phyloP scores from a whole-genome alignment of 2,797 vertebrate species.

The Odontamblyopus lacepedii region DNA sequence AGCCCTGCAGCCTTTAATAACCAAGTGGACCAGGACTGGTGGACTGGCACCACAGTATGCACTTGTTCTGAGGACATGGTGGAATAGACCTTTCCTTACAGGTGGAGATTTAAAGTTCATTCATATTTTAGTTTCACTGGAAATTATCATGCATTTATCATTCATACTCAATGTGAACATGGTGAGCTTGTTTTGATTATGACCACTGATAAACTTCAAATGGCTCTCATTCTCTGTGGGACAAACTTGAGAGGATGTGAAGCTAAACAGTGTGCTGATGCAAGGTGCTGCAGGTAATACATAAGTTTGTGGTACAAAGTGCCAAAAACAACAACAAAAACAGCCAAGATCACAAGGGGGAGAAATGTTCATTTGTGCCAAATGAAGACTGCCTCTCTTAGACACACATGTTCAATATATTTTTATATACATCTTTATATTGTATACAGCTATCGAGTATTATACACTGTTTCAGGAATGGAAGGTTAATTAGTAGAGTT shows the following conservation, averaged over 20 bases:
- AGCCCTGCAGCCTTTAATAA: slow-evolving; percentile 45
- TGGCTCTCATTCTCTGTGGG: neutral
- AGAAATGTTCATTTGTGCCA: neutral
- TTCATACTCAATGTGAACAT: neutral
- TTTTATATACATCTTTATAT: slow-evolving; percentile 48
- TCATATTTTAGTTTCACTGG: slow-evolving; percentile 54
- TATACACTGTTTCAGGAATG: slow-evolving; percentile 45
- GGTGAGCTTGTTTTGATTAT: neutral
- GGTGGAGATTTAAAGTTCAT: slow-evolving; percentile 58
- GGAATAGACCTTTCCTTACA: slow-evolving; percentile 46
- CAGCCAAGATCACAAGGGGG: slow-evolving; percentile 8
- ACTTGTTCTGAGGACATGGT: slow-evolving; percentile 54
- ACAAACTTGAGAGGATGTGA: neutral
- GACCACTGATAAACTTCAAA: neutral
- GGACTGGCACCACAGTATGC: slow-evolving; percentile 57
- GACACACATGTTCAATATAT: slow-evolving; percentile 46
- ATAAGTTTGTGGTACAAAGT: slow-evolving; percentile 2
- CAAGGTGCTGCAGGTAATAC: neutral
- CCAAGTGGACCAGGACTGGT: slow-evolving; percentile 59
- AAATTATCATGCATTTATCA: slow-evolving; percentile 42
- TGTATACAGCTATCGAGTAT: slow-evolving; percentile 44
- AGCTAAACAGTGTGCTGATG: neutral
- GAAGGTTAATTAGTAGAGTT: slow-evolving; percentile 34
- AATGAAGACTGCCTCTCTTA: slow-evolving; percentile 27
- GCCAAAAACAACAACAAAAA: slow-evolving; percentile 44